phyloP scores from a whole-genome alignment of 2,888 invertebrate genomes.

The Autographa pulchrina region DNA sequence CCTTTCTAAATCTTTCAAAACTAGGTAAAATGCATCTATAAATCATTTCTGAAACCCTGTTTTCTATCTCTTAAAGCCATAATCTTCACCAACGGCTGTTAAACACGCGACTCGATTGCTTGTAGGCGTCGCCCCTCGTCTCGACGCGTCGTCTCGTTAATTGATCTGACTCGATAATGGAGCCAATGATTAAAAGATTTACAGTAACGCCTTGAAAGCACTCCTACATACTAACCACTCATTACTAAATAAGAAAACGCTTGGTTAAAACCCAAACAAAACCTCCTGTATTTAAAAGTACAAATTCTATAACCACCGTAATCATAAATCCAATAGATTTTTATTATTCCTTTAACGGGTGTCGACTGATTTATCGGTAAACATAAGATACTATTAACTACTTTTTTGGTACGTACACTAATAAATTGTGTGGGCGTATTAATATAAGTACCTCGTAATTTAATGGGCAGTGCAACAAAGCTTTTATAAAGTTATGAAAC shows the following conservation, averaged over 20 bases:
- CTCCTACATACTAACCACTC: conserved; percentile 27
- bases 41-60: neutral
- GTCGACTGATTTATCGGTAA: conserved; percentile 50
- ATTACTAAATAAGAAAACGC: conserved; percentile 31
- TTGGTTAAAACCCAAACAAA: conserved; percentile 25
- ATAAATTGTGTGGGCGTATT: conserved; percentile 20
- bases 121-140: conserved; percentile 41
- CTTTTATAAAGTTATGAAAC: conserved; percentile 43
- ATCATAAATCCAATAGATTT: conserved; percentile 45
- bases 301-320: conserved; percentile 15
- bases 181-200: conserved; percentile 53
- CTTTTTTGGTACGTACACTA: conserved; percentile 24
- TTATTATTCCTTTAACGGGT: conserved; percentile 37
- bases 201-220: conserved; percentile 43
- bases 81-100: neutral
- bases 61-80: neutral
- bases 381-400: conserved; percentile 16
- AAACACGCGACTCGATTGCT: conserved; percentile 24
- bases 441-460: conserved; percentile 21
- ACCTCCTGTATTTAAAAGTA: conserved; percentile 11
- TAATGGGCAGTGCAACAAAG: conserved; percentile 7
- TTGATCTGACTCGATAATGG: conserved; percentile 52
- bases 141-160: conserved; percentile 34
- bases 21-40: neutral
- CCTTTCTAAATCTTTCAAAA: neutral